Percentiles rank a stretch among this genome's conserved stretches.
phyloP scores from a whole-genome alignment of 2,888 invertebrate genomes.

The Bembecia ichneumoniformis region DNA sequence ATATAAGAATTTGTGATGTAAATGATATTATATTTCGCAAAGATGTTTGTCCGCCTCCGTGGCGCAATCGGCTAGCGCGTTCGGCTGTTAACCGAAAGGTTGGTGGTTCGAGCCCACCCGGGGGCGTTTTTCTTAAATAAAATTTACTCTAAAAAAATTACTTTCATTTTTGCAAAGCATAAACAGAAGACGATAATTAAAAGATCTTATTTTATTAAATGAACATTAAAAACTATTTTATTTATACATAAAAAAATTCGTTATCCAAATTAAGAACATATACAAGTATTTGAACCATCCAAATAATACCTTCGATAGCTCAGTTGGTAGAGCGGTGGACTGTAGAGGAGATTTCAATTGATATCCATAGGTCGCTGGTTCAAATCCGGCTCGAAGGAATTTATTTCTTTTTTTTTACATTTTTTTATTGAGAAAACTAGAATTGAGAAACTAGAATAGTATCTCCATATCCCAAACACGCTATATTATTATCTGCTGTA shows the following conservation, averaged over 20 bases:
- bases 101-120: slow-evolving; percentile 13
- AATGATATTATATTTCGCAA: slow-evolving; percentile 23
- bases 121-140: slow-evolving; percentile 8
- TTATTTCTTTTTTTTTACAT: slow-evolving; percentile 7
- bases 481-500: no score
- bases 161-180: not conserved
- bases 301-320: slow-evolving; percentile 65
- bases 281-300: not conserved
- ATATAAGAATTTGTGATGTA: not conserved
- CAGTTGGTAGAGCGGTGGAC: slow-evolving; percentile 75
- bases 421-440: no score
- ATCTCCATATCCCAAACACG: no score
- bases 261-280: not conserved
- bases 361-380: slow-evolving; percentile 73
- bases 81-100: slow-evolving; percentile 98
- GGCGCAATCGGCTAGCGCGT: slow-evolving; percentile 89
- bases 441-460: no score
- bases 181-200: not conserved
- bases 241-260: not conserved
- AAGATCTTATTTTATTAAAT: not conserved
- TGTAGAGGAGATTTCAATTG: slow-evolving; percentile 44
- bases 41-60: slow-evolving; percentile 36
- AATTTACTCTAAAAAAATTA: not conserved
- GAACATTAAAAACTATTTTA: not conserved
- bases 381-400: slow-evolving; percentile 73